Conservation (phyloP, 2,797 vertebrate genomes). For the Lutjanus campechanus region DNA sequence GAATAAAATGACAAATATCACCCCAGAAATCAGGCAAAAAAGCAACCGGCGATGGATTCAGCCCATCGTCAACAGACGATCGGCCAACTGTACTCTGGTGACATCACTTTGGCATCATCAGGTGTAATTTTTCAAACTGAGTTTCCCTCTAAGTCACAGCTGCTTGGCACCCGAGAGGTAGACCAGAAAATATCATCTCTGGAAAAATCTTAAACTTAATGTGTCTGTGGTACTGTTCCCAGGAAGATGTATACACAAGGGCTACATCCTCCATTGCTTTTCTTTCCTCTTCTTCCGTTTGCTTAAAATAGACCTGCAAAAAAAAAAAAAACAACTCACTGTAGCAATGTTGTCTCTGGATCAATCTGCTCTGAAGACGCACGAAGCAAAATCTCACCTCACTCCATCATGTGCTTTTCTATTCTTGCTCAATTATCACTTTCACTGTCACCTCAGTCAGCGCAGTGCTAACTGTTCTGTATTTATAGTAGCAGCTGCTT, state of each 20-base stretch:
- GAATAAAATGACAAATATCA: too few relatives aligned
- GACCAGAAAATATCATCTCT: not conserved
- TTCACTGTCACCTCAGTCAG: conserved; percentile 16
- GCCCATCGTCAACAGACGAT: too few relatives aligned
- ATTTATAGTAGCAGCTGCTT: conserved; percentile 48
- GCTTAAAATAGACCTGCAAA: not conserved
- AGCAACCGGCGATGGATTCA: too few relatives aligned
- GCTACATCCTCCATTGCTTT: not conserved
- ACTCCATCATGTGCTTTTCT: conserved; percentile 32
- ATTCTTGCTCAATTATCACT: conserved; percentile 30
- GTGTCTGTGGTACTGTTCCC: not conserved
- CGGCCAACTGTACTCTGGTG: too few relatives aligned
- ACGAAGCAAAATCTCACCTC: conserved; percentile 32
- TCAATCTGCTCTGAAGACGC: not conserved
- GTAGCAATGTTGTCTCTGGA: not conserved
- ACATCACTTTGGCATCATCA: not conserved
- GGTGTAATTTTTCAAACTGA: not conserved
- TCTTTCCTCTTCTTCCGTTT: not conserved
- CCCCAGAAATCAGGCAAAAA: too few relatives aligned
- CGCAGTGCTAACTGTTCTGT: not conserved
- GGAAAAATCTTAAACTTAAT: not conserved
- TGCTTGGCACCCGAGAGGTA: not conserved
- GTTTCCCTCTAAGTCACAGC: too few relatives aligned
- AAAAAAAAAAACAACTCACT: too few relatives aligned
- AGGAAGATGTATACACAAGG: not conserved